These are phyloP conservation scores for Rhimphoctona megacephalus DNA, from an alignment of 2,888 invertebrate genomes.

Conservation along the genomic window DNA sequence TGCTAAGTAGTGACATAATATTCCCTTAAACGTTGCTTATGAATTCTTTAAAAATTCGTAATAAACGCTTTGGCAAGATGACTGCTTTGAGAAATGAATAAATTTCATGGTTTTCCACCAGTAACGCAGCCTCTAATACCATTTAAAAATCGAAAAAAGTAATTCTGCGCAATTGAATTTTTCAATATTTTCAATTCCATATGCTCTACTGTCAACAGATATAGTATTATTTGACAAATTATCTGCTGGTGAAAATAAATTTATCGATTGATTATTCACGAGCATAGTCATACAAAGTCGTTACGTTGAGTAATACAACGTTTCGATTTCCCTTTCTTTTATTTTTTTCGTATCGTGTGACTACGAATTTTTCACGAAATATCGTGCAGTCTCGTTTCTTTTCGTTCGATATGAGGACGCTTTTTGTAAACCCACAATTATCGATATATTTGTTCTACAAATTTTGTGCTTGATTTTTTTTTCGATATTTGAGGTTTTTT, in stretches of 20 bases:
- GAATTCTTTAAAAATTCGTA: not conserved
- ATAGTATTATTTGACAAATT: not conserved
- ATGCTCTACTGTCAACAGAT: no score
- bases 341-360: not conserved
- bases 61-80: not conserved
- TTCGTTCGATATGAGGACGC: not conserved
- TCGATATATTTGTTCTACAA: not conserved
- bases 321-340: not conserved
- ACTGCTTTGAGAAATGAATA: not conserved
- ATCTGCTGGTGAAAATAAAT: not conserved
- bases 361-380: not conserved
- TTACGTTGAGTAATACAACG: not conserved
- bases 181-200: no score
- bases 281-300: not conserved
- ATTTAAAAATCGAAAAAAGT: no score
- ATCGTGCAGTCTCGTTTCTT: not conserved
- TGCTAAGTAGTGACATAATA: not conserved
- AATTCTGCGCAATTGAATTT: no score
- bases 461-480: not conserved
- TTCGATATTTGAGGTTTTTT: not conserved
- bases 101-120: not conserved
- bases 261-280: not conserved
- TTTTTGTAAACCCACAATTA: not conserved
- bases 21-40: not conserved
- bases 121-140: no score